These are phyloP conservation scores for Antedon mediterranea DNA, from an alignment of 53 echinoderm and acorn worm species.

Conservation along the genomic window DNA sequence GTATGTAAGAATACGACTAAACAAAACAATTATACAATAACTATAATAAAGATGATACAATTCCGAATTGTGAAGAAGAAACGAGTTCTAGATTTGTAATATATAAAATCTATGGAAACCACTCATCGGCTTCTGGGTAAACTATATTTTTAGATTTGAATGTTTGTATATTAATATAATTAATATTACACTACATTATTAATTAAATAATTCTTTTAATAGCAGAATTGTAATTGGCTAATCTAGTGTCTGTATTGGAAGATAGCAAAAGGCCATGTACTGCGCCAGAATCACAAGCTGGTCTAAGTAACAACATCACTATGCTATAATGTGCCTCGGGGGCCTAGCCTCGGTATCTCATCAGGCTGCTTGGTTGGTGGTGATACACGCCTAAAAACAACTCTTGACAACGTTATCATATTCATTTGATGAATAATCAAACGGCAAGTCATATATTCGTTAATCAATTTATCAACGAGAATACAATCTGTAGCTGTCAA, in stretches of 20 bases:
- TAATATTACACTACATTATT: no score
- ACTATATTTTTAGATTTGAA: no score
- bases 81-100: no score
- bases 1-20: neutral
- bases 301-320: neutral
- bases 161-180: no score
- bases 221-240: neutral
- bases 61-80: no score
- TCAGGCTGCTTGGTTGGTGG: neutral
- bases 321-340: neutral
- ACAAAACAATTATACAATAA: no score
- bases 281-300: neutral
- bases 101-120: no score
- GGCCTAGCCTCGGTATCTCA: neutral
- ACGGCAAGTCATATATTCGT: neutral
- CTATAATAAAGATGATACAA: no score
- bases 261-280: neutral
- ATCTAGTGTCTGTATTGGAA: neutral
- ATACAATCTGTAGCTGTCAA: neutral
- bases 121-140: no score
- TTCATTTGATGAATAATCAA: neutral
- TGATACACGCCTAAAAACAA: neutral
- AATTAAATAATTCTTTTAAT: no score
- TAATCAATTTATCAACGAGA: constrained; percentile 1
- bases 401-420: neutral